Conservation (phyloP, 1,140 invertebrate genomes). For the Saxidomus purpurata region DNA sequence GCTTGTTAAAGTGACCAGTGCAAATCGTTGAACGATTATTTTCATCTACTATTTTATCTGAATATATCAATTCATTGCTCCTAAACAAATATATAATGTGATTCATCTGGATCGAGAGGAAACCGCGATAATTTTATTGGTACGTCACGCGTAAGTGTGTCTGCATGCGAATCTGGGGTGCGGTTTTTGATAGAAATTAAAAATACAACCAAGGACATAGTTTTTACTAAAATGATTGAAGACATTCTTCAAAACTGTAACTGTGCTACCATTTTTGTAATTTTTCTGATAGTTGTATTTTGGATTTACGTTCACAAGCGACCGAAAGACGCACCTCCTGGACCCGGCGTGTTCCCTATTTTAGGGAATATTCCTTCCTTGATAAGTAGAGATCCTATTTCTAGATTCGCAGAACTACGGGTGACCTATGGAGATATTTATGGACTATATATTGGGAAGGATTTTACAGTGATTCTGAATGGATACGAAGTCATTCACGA, state of each 20-base stretch:
- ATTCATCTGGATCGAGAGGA: background rate
- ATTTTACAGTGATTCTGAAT: constrained; percentile 70
- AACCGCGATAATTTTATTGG: too few relatives aligned
- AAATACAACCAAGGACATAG: too few relatives aligned
- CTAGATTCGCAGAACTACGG: constrained; percentile 42
- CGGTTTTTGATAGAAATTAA: too few relatives aligned
- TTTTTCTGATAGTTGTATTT: background rate
- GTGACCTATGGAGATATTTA: constrained; percentile 73
- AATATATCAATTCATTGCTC: too few relatives aligned
- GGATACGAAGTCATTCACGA: constrained; percentile 71
- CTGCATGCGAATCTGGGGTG: too few relatives aligned
- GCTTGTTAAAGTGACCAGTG: too few relatives aligned
- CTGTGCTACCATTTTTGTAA: background rate
- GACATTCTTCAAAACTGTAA: constrained; percentile 13
- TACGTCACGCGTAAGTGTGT: too few relatives aligned
- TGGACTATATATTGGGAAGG: constrained; percentile 67
- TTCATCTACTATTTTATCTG: too few relatives aligned
- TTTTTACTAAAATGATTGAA: constrained; percentile 25
- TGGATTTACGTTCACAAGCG: background rate
- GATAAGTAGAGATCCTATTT: constrained; percentile 42
- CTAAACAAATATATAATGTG: too few relatives aligned
- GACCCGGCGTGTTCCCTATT: constrained; percentile 59
- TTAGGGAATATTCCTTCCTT: constrained; percentile 67
- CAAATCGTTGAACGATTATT: too few relatives aligned
- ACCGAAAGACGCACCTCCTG: constrained; percentile 6